Conservation (phyloP, 2,888 invertebrate species). For the Dolichomitus sp. region DNA sequence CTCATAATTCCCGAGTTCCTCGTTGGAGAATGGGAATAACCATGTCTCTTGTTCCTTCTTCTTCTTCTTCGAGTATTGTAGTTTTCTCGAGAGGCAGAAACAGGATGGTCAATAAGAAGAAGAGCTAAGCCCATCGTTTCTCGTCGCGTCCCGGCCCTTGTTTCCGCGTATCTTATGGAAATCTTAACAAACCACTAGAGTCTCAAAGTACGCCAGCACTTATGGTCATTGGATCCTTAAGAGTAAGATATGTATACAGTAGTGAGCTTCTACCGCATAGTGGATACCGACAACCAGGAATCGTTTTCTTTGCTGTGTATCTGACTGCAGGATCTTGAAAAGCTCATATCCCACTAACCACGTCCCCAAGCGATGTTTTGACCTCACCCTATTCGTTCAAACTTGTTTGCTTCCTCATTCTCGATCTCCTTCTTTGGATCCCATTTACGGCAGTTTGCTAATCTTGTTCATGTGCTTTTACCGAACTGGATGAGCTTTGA, state of each 20-base stretch:
- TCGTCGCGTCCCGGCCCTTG: slow-evolving; percentile 19
- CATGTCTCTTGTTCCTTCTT: neutral
- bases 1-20: neutral
- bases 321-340: slow-evolving; percentile 9
- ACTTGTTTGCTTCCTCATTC: neutral
- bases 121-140: slow-evolving; percentile 31
- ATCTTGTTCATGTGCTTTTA: neutral
- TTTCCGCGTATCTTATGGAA: slow-evolving; percentile 57
- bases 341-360: slow-evolving; percentile 12
- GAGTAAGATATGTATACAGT: slow-evolving; percentile 21
- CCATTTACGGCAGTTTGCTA: neutral
- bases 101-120: slow-evolving; percentile 17
- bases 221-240: slow-evolving; percentile 55
- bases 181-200: slow-evolving; percentile 65
- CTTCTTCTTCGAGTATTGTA: neutral
- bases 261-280: neutral
- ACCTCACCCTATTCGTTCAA: neutral
- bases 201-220: slow-evolving; percentile 39
- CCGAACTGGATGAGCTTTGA: neutral
- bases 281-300: slow-evolving; percentile 8
- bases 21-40: neutral
- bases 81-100: neutral
- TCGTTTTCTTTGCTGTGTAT: slow-evolving; percentile 22
- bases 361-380: slow-evolving; percentile 9
- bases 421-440: neutral